Evolutionary conservation across 2,113 vertebrate genomes (phyloP).

Genomic region (Pituophis catenifer): DNA sequence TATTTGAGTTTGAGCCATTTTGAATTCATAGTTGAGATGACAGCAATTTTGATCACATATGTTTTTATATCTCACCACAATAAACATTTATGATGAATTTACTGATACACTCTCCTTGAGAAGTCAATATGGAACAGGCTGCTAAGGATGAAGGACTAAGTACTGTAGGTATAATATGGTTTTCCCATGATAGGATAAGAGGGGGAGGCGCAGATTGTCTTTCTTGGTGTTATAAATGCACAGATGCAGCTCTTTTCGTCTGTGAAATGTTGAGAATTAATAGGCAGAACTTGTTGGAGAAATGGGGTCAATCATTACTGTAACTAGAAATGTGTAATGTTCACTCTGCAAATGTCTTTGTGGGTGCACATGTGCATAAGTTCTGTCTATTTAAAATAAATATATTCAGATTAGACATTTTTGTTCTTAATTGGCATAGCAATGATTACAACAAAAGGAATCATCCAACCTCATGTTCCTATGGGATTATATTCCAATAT

Average conservation of each 20-base stretch:
- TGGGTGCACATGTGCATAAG: background rate
- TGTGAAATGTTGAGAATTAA: background rate
- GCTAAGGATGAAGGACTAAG: background rate
- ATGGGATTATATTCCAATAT: conserved; percentile 29
- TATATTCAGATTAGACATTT: conserved; percentile 26
- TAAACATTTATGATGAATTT: background rate
- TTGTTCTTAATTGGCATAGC: conserved; percentile 30
- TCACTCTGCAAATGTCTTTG: background rate
- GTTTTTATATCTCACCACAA: background rate
- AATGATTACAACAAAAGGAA: background rate
- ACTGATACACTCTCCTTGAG: background rate
- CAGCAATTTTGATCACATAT: background rate
- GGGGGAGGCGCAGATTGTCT: background rate
- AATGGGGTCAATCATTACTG: background rate
- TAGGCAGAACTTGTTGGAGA: background rate
- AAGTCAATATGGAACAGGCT: background rate
- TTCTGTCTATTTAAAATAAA: conserved; percentile 27
- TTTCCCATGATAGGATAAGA: background rate
- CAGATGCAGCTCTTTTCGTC: background rate
- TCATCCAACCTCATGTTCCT: conserved; percentile 5
- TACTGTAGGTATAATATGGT: background rate
- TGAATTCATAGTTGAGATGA: background rate
- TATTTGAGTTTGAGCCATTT: no score
- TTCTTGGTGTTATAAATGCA: background rate
- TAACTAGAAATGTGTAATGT: background rate